Percentiles rank a stretch among this genome's conserved stretches.
These are phyloP conservation scores for Gobio gobio DNA, from an alignment of 2,113 vertebrate genomes.

Conservation along the genomic window DNA sequence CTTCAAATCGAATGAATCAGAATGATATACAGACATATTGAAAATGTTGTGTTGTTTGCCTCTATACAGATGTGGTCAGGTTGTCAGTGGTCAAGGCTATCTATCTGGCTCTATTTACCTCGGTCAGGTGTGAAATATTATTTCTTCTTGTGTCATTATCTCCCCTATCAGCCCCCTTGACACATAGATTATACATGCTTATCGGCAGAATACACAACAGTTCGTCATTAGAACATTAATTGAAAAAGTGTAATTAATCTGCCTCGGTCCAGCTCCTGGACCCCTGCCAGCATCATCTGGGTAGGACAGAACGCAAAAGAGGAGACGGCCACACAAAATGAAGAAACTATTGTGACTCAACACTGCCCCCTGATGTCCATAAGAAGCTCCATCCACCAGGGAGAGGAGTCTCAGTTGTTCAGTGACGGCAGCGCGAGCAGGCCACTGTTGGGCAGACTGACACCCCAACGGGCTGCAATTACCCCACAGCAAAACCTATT, in stretches of 20 bases:
- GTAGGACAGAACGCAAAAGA: constrained; percentile 28
- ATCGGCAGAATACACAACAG: constrained; percentile 79
- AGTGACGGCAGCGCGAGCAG: background rate
- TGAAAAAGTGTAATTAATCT: constrained; percentile 86
- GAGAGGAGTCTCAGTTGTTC: background rate
- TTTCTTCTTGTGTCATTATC: constrained; percentile 54
- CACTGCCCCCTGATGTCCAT: constrained; percentile 78
- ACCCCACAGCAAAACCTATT: constrained; percentile 56
- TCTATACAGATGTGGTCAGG: constrained; percentile 38
- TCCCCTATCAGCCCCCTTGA: constrained; percentile 54
- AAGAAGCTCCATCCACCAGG: background rate
- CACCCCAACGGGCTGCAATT: constrained; percentile 60
- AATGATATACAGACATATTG: background rate
- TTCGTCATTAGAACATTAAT: constrained; percentile 82
- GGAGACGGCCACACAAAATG: background rate
- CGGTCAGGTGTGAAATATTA: constrained; percentile 49
- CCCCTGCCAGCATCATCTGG: constrained; percentile 70
- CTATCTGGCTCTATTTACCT: constrained; percentile 30
- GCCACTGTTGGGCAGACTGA: constrained; percentile 50
- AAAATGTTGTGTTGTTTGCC: constrained; percentile 22
- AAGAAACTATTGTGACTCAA: constrained; percentile 68
- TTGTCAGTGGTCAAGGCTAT: constrained; percentile 14
- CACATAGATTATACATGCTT: constrained; percentile 73
- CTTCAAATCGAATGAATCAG: background rate
- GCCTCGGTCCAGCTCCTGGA: constrained; percentile 76